Base-by-base conservation (phyloP, 2,888 invertebrate species). In the Drosophila kambysellisi region DNA sequence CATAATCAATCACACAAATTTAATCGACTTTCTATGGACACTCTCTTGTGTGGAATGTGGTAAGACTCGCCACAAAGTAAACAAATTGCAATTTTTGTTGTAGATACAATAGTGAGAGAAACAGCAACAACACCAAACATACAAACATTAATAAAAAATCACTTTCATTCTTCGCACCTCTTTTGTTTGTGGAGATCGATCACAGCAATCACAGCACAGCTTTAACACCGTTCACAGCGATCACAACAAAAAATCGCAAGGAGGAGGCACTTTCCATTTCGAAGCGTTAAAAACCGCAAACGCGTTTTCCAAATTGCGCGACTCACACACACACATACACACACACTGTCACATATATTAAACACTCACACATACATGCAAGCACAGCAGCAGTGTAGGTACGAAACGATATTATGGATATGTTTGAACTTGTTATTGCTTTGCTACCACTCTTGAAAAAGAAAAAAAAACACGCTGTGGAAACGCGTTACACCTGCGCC, bases 141-240 rank as follows among this genome's bases (percentile, higher is more conserved):
- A 54, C 57, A 48, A 64, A 43, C 51, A 67, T 46, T 60, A 61
- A 62, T 52, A 54, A 51, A 43, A 58, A 65, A 57, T 58, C 74
- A 78, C 88, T 90, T 86, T 90, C 89, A 86, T 73, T 90, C 63
- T 83, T 86, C 87, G 70, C 90, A 86, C 87, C 89, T 90, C 68
- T 30, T 73, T 81, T 65, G 52, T 46, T 75, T 60, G 70, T 58
- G 51, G 56, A 51, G 76, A 74, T 58, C 79, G 70, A 83, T 77
- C 72, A 43, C 60, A 35, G 41, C 56, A 50, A 58, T 76, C 63
- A 63, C 56, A 78, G 64, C 68, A 41, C 29, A 29, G 56, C 29
- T 56, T 56, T 39, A 56, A 35, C 56, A 39, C 17, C 56, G 29
- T 39, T 39, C 56, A 56, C 56, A 30, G 56, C 25, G 46, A 46